Evolutionary conservation across 2,113 vertebrate genomes (phyloP).

Genomic region (Struthidea cinerea): DNA sequence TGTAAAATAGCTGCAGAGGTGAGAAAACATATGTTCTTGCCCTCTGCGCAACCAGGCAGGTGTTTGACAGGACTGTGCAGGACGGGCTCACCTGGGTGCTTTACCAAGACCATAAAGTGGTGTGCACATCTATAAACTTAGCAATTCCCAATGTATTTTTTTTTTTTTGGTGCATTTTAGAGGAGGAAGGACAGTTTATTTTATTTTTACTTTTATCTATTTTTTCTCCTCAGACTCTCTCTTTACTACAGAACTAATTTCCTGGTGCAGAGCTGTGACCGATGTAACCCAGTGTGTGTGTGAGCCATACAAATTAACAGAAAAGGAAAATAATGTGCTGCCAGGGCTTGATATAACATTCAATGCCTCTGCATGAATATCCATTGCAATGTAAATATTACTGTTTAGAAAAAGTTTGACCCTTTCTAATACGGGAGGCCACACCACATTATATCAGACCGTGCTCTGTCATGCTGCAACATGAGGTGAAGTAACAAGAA

Average conservation of each 20-base stretch:
- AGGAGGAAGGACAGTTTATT: neutral
- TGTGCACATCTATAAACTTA: neutral
- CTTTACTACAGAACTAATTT: neutral
- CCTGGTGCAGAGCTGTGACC: neutral
- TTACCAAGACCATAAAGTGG: neutral
- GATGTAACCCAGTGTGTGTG: neutral
- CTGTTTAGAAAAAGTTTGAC: slow-evolving; percentile 28
- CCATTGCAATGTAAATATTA: slow-evolving; percentile 22
- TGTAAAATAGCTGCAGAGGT: neutral
- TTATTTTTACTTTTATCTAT: neutral
- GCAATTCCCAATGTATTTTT: neutral
- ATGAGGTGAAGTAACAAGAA: slow-evolving; percentile 44
- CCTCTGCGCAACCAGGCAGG: neutral
- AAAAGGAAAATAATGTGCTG: neutral
- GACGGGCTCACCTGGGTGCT: neutral
- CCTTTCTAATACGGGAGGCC: slow-evolving; percentile 23
- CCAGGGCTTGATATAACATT: neutral
- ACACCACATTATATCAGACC: slow-evolving; percentile 11
- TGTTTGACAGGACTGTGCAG: neutral
- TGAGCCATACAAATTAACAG: neutral
- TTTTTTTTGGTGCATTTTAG: neutral
- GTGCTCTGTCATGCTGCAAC: slow-evolving; percentile 10
- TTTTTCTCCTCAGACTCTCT: neutral
- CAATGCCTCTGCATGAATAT: neutral
- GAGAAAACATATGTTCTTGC: no score